Percentiles rank a stretch among this genome's conserved stretches.
Conservation (phyloP, 1,140 invertebrate species). For the Formica exsecta region DNA sequence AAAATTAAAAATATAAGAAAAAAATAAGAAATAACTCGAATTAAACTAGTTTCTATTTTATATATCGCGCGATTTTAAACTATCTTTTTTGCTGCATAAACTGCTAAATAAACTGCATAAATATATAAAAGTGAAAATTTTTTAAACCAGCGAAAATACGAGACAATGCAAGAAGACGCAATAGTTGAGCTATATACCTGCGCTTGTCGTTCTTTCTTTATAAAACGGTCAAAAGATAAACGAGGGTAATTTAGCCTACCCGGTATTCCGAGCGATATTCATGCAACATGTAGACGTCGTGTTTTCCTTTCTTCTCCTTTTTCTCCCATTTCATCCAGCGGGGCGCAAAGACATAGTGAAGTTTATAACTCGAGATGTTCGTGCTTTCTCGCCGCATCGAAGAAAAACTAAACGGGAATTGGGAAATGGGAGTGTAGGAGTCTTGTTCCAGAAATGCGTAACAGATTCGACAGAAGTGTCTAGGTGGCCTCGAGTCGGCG, state of each 20-base stretch:
- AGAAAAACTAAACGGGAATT: slow-evolving; percentile 9
- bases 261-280: slow-evolving; percentile 68
- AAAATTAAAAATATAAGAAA: background rate
- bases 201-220: background rate
- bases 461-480: slow-evolving; percentile 69
- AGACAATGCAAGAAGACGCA: background rate
- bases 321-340: background rate
- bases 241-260: slow-evolving; percentile 75
- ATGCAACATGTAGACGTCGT: slow-evolving; percentile 61
- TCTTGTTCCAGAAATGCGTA: slow-evolving; percentile 15
- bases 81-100: background rate
- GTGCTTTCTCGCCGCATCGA: background rate
- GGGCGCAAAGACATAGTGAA: background rate
- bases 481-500: slow-evolving; percentile 68
- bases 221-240: slow-evolving; percentile 73
- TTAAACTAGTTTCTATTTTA: background rate
- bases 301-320: background rate
- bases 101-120: background rate
- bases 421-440: slow-evolving; percentile 17
- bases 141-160: background rate
- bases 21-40: background rate
- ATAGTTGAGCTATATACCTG: background rate
- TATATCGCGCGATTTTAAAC: background rate
- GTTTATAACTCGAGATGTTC: background rate
- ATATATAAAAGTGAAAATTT: background rate